Conservation (phyloP, 1,140 invertebrate species). For the Nilaparvata lugens region DNA sequence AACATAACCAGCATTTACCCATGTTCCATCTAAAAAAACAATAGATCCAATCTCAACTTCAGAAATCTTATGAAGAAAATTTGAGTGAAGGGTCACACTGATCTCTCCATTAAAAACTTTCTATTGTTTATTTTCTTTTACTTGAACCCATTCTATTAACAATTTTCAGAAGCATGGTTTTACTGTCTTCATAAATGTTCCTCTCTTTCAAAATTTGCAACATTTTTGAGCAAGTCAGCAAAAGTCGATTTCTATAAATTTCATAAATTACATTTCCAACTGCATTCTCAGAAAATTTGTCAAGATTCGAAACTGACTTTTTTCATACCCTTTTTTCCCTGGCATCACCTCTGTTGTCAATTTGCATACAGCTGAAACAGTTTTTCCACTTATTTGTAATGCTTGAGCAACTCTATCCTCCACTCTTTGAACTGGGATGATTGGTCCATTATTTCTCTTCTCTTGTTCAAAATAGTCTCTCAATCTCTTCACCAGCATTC, state of each 20-base stretch:
- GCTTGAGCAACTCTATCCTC: background rate
- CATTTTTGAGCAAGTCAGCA: background rate
- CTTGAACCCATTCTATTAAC: background rate
- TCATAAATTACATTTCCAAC: background rate
- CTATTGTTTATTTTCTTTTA: background rate
- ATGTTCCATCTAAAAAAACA: background rate
- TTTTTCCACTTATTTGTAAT: background rate
- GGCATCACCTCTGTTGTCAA: background rate
- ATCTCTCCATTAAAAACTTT: background rate
- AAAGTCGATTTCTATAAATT: background rate
- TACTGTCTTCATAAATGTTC: background rate
- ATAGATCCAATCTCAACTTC: background rate
- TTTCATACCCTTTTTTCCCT: background rate
- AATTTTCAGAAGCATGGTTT: background rate
- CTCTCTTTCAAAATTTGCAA: background rate
- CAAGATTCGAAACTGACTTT: background rate
- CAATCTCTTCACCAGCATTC: too few species aligned
- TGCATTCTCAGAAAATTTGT: background rate
- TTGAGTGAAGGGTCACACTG: background rate
- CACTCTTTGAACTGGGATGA: background rate
- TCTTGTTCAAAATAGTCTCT: background rate
- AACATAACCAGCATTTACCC: background rate
- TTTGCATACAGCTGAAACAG: background rate
- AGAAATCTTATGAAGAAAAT: background rate
- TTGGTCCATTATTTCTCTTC: background rate